Conservation (phyloP, 1,140 invertebrate genomes). For the Heliconius hewitsoni region DNA sequence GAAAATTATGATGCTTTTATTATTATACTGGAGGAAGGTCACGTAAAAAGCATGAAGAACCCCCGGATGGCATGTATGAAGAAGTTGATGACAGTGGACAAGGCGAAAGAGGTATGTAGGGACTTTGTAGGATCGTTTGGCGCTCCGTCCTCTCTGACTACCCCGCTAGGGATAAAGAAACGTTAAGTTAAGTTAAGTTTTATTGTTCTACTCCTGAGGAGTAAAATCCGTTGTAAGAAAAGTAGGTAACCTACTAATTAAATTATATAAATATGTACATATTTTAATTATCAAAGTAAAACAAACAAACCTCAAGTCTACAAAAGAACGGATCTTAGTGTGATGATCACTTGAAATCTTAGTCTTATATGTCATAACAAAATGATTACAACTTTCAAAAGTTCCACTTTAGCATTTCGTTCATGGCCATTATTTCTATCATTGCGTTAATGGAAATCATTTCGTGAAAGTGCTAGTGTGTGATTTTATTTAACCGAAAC, state of each 20-base stretch:
- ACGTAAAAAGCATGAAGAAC: no score
- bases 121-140: no score
- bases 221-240: not conserved
- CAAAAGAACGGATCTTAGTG: not conserved
- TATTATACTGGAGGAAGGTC: no score
- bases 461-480: slow-evolving; percentile 28
- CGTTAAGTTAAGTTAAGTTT: not conserved
- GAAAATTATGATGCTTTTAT: not conserved
- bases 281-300: not conserved
- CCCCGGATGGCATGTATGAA: no score
- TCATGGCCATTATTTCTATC: slow-evolving; percentile 31
- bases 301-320: not conserved
- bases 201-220: not conserved
- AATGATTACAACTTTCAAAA: slow-evolving; percentile 30
- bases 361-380: slow-evolving; percentile 1
- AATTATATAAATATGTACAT: not conserved
- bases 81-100: no score
- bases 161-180: no score
- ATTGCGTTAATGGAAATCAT: slow-evolving; percentile 27
- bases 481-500: slow-evolving; percentile 7
- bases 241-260: not conserved
- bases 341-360: not conserved
- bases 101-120: no score
- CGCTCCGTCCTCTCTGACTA: no score
- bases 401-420: slow-evolving; percentile 30